Conservation (phyloP, 92 coral and sea anemone genomes). For the Epizoanthus rinbou region DNA sequence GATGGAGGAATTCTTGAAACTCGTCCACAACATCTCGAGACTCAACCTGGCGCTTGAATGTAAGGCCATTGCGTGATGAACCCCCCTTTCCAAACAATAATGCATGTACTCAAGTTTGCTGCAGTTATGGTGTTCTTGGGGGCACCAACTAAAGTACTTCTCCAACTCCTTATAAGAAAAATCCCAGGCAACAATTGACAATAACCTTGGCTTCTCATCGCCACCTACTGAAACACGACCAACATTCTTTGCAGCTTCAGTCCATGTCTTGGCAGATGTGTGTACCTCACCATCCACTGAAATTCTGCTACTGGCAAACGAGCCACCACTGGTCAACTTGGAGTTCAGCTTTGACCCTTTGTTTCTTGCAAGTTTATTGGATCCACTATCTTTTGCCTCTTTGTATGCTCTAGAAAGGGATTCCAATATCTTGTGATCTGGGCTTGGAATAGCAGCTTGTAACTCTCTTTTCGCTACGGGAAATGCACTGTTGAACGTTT, state of each 20-base stretch:
- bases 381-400: neutral
- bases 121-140: slow-evolving; percentile 50
- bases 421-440: neutral
- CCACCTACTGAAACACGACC: slow-evolving; percentile 10
- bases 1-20: slow-evolving; percentile 42
- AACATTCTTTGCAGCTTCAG: neutral
- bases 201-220: slow-evolving; percentile 1
- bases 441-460: neutral
- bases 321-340: neutral
- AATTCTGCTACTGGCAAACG: neutral
- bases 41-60: slow-evolving; percentile 44
- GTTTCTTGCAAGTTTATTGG: neutral
- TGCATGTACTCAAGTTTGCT: slow-evolving; percentile 58
- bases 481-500: neutral
- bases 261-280: neutral
- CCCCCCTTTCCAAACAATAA: slow-evolving; percentile 60
- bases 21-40: slow-evolving; percentile 50
- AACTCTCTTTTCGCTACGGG: neutral
- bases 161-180: slow-evolving; percentile 25
- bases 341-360: neutral
- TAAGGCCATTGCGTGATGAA: slow-evolving; percentile 27
- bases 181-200: slow-evolving; percentile 52
- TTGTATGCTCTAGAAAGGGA: neutral
- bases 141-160: slow-evolving; percentile 13
- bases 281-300: neutral